A percentile compares a stretch with the other conserved stretches of the same genome.
Conservation (phyloP, 1,140 invertebrate species). For the Chelonus insularis region DNA sequence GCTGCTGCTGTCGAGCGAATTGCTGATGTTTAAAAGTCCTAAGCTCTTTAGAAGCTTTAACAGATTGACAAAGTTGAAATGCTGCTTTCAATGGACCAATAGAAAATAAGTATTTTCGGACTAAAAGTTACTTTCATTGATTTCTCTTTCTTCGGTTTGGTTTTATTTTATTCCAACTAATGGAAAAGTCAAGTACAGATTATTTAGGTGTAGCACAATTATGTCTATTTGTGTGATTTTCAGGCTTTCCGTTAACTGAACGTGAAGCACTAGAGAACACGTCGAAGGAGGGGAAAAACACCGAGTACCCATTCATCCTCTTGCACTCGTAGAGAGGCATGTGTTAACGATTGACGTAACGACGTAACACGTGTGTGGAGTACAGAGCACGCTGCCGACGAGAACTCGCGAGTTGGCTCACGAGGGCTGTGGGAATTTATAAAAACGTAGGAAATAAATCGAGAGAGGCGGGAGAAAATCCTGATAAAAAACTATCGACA, state of each 20-base stretch:
- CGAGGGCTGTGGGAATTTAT: slow-evolving; percentile 2
- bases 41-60: too few species aligned
- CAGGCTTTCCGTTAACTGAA: background rate
- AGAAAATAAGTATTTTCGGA: too few species aligned
- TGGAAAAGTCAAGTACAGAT: too few species aligned
- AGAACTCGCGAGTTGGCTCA: background rate
- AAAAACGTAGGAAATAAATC: slow-evolving; percentile 8
- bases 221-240: too few species aligned
- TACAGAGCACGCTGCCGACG: slow-evolving; percentile 20
- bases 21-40: too few species aligned
- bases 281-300: background rate
- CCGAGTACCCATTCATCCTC: slow-evolving; percentile 12
- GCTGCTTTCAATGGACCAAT: too few species aligned
- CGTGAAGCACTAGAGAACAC: background rate
- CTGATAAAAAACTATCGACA: background rate
- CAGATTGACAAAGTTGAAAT: too few species aligned
- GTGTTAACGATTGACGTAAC: slow-evolving; percentile 45
- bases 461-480: background rate
- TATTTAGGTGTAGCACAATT: too few species aligned
- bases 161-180: too few species aligned
- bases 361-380: slow-evolving; percentile 40
- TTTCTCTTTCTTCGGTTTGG: too few species aligned
- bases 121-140: too few species aligned
- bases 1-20: background rate
- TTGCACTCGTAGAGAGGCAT: slow-evolving; percentile 23